Evolutionary conservation across 2,797 vertebrate genomes (phyloP), one percentile per base, ranked within the genome.

Genomic region (Dipus sagitta): DNA sequence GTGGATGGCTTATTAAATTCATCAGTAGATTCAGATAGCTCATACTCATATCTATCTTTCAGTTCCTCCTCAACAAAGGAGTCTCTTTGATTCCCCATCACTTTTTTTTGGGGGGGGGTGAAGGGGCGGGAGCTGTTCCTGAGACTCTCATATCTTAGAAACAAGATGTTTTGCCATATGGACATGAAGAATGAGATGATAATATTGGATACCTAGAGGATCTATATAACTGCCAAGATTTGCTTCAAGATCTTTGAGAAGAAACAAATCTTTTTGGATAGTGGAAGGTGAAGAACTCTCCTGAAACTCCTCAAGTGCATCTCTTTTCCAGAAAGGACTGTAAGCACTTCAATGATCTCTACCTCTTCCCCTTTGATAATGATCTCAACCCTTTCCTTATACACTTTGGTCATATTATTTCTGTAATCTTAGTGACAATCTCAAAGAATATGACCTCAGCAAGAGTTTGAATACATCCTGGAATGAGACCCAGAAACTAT

Each of bases 371-470:
- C 98, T 98, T 96, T 98, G 98, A 60, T 98, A 99, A 98, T 98
- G 98, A 87, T 98, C 98, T 98, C 98, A 98, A 93, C 98, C 98
- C 98, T 98, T 98, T 98, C 98, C 98, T 98, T 98, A 96, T 98
- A 98, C 93, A 98, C 98, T 97, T 98, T 99, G 98, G 98, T 70
- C 98, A 98, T 98, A 97, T 98, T 98, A 94, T 98, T 98, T 96
- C 98, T 98, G 97, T 98, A 99, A 98, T 99, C 98, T 96, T 98
- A 98, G 93, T 98, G 98, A 96, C 98, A 98, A 98, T 99, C 98
- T 98, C 98, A 98, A 97, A 47, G 98, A 98, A 98, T 98, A 98
- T 97, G 98, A 98, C 96, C 98, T 98, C 98, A 98, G 96, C 98
- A 98, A 97, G 98, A 99, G 86, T 98, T 98, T 86, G 98, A 99